A percentile compares a stretch with the other conserved stretches of the same genome.
Conservation (phyloP, 2,888 invertebrate species). For the Chrysodeixis includens region DNA sequence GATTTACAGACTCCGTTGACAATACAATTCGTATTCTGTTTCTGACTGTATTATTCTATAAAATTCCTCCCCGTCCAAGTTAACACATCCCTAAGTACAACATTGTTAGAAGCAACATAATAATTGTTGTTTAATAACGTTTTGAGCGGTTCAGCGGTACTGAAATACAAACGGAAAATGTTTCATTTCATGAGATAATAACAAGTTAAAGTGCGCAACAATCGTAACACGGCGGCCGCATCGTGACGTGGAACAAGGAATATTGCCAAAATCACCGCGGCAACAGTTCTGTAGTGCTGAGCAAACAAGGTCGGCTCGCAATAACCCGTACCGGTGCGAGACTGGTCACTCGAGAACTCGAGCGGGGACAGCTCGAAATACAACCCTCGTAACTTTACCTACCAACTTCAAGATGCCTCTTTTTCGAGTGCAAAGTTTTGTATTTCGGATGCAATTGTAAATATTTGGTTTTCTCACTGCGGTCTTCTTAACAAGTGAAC, state of each 20-base stretch:
- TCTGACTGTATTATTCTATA: conserved; percentile 46
- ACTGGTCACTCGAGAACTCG: conserved; percentile 78
- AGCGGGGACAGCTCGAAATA: conserved; percentile 75
- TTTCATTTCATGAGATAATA: conserved; percentile 43
- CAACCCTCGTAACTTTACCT: conserved; percentile 67
- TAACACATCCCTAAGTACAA: conserved; percentile 26
- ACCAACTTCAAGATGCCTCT: conserved; percentile 78
- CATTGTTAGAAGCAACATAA: conserved; percentile 24
- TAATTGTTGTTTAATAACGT: conserved; percentile 27
- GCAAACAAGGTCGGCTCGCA: conserved; percentile 80
- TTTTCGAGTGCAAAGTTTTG: conserved; percentile 80
- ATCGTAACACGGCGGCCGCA: conserved; percentile 32
- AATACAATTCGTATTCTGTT: conserved; percentile 57
- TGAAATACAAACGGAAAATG: conserved; percentile 38
- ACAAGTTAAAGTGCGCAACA: conserved; percentile 46
- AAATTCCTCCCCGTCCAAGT: conserved; percentile 32
- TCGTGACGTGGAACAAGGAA: conserved; percentile 62
- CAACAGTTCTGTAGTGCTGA: conserved; percentile 80
- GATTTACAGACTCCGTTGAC: conserved; percentile 68
- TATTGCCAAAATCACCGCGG: conserved; percentile 80
- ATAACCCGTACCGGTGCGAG: conserved; percentile 71
- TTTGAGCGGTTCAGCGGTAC: conserved; percentile 16
- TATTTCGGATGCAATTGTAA: conserved; percentile 82
- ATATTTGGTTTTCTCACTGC: conserved; percentile 81
- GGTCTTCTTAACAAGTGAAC: conserved; percentile 81